Base-by-base conservation (phyloP, 2,797 vertebrate genomes). In the Pipistrellus pipistrellus region DNA sequence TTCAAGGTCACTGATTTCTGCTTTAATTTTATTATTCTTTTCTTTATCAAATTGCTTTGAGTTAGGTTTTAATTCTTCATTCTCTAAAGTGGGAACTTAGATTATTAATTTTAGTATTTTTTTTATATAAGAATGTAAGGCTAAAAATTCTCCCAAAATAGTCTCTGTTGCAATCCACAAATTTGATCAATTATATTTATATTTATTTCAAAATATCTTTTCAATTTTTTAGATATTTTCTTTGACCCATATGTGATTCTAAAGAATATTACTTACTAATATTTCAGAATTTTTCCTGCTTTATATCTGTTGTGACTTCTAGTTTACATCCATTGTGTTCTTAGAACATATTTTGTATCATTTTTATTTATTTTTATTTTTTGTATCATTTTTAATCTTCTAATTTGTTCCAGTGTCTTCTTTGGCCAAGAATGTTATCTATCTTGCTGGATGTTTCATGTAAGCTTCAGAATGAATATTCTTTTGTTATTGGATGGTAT, bases 141-240 rank as follows among this genome's bases (percentile, higher is more conserved):
- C 30, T 44, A 68, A 35, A 35, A 14, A 76, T 83, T 71, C 21
- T 76, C 32, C 85, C 21, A 51, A 66, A 44, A 3, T 32, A 85
- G 5, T 17, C 69, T 94, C 44, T 82, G n/a, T 53, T 82, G 48
- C 48, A 75, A 41, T 2, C 17, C 62, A 91, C 4, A 77, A 78
- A 48, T 64, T 32, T 86, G 38, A 86, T 82, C 62, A 62, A 0
- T 59, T 77, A 3, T 51, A 27, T 77, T 87, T 30, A 41, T 8
- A 83, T 77, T 86, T 72, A 30, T 6, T 59, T 86, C 32, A 59
- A 90, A 78, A 78, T 59, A 81, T 64, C n/a, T 93, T 12, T 85
- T 59, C 41, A 51, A 14, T 84, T 77, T 86, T 12, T 73, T 72
- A 41, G 27, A 27, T 17, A 48, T 88, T 41, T 82, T 82, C 81